Percentiles rank a stretch among this genome's conserved stretches.
phyloP scores from a whole-genome alignment of 2,797 vertebrate genomes.

The Melanotaenia pygmaea region DNA sequence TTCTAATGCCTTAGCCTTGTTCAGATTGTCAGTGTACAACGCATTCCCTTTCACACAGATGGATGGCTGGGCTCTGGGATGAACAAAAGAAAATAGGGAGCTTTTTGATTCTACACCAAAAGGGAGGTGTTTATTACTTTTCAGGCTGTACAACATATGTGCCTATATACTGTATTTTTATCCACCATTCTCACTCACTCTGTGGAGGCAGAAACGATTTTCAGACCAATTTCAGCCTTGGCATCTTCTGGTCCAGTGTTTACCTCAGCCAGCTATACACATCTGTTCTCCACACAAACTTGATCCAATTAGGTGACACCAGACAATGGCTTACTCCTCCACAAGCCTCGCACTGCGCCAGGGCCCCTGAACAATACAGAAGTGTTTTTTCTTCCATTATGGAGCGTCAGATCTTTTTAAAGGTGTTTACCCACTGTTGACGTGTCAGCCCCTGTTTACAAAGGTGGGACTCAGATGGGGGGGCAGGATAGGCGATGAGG shows the following conservation, averaged over 20 bases:
- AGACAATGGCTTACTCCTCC: slow-evolving; percentile 74
- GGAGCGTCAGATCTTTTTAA: slow-evolving; percentile 77
- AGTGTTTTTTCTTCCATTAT: slow-evolving; percentile 71
- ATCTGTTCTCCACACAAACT: slow-evolving; percentile 72
- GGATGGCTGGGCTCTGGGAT: slow-evolving; percentile 19
- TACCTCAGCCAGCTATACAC: slow-evolving; percentile 66
- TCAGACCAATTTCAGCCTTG: slow-evolving; percentile 69
- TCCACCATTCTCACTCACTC: slow-evolving; percentile 44
- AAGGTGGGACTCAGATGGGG: slow-evolving; percentile 68
- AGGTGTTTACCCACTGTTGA: slow-evolving; percentile 72
- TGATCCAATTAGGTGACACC: slow-evolving; percentile 77
- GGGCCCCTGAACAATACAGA: slow-evolving; percentile 71
- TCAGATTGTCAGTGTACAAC: slow-evolving; percentile 15
- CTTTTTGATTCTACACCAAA: slow-evolving; percentile 54
- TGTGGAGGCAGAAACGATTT: slow-evolving; percentile 61
- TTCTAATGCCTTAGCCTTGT: slow-evolving; percentile 31
- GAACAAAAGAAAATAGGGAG: slow-evolving; percentile 44
- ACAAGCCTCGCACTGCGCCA: slow-evolving; percentile 65
- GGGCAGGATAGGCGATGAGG: slow-evolving; percentile 45
- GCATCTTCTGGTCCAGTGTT: slow-evolving; percentile 69
- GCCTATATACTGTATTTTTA: slow-evolving; percentile 58
- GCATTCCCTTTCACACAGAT: slow-evolving; percentile 17
- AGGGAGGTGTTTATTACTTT: slow-evolving; percentile 65
- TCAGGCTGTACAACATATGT: slow-evolving; percentile 49
- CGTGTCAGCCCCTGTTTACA: slow-evolving; percentile 68